phyloP scores from a whole-genome alignment of 2,113 vertebrate species.

The Lagopus leucura region DNA sequence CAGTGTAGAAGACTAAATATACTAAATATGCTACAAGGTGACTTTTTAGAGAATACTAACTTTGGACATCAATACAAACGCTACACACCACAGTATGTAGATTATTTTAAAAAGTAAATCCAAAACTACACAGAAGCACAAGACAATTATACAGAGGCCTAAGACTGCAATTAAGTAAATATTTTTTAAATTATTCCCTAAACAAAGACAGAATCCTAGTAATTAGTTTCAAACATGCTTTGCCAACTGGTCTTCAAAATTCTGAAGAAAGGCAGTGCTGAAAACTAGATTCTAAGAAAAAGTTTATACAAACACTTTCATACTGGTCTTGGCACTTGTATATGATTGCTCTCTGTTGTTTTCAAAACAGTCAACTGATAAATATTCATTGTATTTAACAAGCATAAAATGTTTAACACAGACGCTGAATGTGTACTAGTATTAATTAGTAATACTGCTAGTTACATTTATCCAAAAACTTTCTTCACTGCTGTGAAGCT shows the following conservation, averaged over 20 bases:
- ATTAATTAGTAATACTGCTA: not conserved
- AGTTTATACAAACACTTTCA: slow-evolving; percentile 13
- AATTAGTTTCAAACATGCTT: not conserved
- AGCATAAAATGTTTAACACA: slow-evolving; percentile 9
- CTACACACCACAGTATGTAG: rapidly evolving
- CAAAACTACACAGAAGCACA: not conserved
- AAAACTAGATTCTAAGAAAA: not conserved
- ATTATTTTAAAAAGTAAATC: not conserved
- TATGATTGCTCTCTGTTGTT: not conserved
- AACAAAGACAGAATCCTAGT: not conserved
- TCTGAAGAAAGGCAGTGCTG: not conserved
- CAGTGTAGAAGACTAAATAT: too few species aligned
- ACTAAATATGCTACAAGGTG: not conserved
- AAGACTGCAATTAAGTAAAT: not conserved
- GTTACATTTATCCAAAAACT: not conserved
- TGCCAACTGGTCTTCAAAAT: not conserved
- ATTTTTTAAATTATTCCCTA: not conserved
- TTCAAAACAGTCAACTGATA: not conserved
- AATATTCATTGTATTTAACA: not conserved
- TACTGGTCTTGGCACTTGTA: not conserved
- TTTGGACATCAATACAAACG: not conserved
- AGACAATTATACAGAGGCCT: not conserved
- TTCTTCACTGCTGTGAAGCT: not conserved
- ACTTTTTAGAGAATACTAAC: not conserved
- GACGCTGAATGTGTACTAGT: not conserved